phyloP scores from a whole-genome alignment of 2,113 vertebrate species.

The Serinus canaria region DNA sequence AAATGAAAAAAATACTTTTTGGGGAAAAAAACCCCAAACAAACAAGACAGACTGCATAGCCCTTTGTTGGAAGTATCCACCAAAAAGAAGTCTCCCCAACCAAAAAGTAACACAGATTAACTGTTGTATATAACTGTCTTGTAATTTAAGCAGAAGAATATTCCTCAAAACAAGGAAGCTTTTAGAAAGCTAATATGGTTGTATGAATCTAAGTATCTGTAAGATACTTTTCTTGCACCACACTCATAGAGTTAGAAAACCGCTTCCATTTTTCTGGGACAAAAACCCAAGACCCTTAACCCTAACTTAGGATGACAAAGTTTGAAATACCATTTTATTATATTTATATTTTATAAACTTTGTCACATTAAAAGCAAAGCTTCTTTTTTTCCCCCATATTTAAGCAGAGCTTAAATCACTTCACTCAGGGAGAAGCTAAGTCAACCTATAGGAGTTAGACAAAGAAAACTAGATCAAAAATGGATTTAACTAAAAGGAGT shows the following conservation, averaged over 20 bases:
- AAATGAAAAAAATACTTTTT: not conserved
- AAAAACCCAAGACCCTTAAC: not conserved
- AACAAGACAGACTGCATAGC: not conserved
- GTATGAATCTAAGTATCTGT: not conserved
- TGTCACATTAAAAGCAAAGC: not conserved
- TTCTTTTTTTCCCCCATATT: not conserved
- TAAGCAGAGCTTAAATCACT: not conserved
- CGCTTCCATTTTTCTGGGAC: not conserved
- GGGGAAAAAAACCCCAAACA: accelerated
- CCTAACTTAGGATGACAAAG: not conserved
- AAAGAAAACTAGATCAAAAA: not conserved
- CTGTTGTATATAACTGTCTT: not conserved
- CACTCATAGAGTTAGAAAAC: not conserved
- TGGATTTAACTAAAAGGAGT: not conserved
- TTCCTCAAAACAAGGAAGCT: not conserved
- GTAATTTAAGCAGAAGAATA: not conserved
- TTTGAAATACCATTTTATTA: not conserved
- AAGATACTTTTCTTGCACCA: not conserved
- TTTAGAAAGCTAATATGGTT: not conserved
- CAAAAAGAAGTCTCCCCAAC: not conserved
- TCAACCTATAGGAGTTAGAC: not conserved
- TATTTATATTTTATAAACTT: not conserved
- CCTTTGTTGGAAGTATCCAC: not conserved
- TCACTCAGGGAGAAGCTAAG: not conserved
- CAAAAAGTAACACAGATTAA: not conserved